Percentiles rank a stretch among this genome's conserved stretches.
Conservation (phyloP, 92 coral and sea anemone genomes). For the Desmophyllum pertusum region DNA sequence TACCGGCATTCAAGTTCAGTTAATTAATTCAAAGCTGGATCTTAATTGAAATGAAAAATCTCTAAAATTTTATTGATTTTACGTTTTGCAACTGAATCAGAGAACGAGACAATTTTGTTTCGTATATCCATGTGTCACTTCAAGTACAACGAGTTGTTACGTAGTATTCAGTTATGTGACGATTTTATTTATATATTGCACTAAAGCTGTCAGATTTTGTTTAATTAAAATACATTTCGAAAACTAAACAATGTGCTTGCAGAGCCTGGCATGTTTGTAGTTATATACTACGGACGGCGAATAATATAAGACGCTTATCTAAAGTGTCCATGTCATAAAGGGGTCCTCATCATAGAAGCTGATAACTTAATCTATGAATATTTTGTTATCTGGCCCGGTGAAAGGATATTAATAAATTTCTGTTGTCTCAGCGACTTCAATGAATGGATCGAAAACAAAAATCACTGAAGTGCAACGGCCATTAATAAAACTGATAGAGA, state of each 20-base stretch:
- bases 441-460: not conserved
- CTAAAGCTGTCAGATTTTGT: no score
- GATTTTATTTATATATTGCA: no score
- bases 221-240: no score
- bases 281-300: not conserved
- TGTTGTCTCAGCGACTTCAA: constrained; percentile 10
- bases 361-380: not conserved
- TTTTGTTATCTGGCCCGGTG: not conserved
- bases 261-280: no score
- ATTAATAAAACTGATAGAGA: not conserved
- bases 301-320: no score
- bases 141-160: not conserved
- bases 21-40: not conserved
- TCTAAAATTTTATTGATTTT: not conserved
- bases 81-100: not conserved
- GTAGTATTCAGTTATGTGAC: no score
- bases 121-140: not conserved
- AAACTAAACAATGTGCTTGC: no score
- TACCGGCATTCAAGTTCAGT: not conserved
- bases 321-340: not conserved
- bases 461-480: not conserved
- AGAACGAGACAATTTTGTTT: not conserved
- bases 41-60: not conserved
- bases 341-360: not conserved
- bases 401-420: not conserved